A percentile compares a stretch with the other conserved stretches of the same genome.
These are phyloP conservation scores for Gymnoscopelus braueri DNA, from an alignment of 2,797 vertebrate genomes.

Conservation along the genomic window DNA sequence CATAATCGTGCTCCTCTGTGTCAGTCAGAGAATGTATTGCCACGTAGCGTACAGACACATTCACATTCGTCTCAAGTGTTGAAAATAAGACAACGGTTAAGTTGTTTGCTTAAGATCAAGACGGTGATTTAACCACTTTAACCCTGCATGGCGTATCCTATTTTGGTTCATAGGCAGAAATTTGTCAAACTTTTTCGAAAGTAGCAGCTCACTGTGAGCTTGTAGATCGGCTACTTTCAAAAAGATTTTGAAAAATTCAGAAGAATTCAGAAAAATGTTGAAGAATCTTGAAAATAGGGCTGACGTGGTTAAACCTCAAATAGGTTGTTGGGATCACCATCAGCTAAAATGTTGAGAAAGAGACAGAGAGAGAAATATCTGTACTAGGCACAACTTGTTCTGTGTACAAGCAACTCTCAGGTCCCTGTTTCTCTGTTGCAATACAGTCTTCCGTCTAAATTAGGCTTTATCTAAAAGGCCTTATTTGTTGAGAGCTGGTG, in stretches of 20 bases:
- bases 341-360: conserved; percentile 27
- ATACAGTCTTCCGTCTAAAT: conserved; percentile 74
- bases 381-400: conserved; percentile 42
- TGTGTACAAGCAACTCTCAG: conserved; percentile 64
- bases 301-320: conserved; percentile 21
- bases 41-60: background rate
- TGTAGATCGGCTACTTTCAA: no score
- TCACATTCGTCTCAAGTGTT: background rate
- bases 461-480: conserved; percentile 84
- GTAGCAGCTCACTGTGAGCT: no score
- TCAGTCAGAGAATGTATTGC: conserved; percentile 7
- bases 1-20: background rate
- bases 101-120: background rate
- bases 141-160: no score
- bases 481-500: conserved; percentile 75
- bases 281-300: background rate
- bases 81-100: background rate
- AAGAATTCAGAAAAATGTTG: no score
- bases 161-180: no score
- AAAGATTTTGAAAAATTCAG: no score
- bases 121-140: no score
- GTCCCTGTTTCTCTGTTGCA: conserved; percentile 77
- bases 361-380: conserved; percentile 20
- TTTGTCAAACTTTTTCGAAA: no score
- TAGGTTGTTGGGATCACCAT: conserved; percentile 44